Base-by-base conservation (phyloP, 2,113 vertebrate species). In the Rostratula benghalensis region DNA sequence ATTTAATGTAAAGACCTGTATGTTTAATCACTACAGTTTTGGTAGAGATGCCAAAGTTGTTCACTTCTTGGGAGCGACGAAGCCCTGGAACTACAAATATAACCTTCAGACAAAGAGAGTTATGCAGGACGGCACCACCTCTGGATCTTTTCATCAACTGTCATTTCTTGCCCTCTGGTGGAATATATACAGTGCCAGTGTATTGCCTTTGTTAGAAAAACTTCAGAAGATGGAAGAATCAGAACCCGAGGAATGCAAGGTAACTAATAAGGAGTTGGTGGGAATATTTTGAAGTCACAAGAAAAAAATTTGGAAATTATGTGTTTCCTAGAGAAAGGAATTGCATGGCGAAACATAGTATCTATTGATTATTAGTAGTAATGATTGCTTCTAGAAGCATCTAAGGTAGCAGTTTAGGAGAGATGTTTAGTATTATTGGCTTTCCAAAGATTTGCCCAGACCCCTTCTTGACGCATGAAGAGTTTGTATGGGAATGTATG, bases 41-140 rank as follows among this genome's bases (percentile, higher is more conserved):
- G 99, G 99, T 20, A 96, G 98, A 65, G 73, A 97, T 14, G 98
- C 98, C 15, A 99, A 98, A 96, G 98, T 99, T 14, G 97, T 99
- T 88, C 99, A 99, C 89, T 99, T 99, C 86, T n/a, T 98, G 41
- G 99, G 99, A 59, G 30, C 95, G 1, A 60, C 33, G 15, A 99
- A 99, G 67, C 99, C 99, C 0, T 99, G 99, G 99, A 97, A 96
- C 54, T 97, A 95, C 87, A 94, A 51, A 54, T 98, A 97, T 13
- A 87, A 97, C 51, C 92, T 95, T 18, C 97, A 98, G 80, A 96
- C 93, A 7, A 97, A 95, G 22, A 91, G 54, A 17, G 35, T 93
- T 50, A 65, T 79, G 45, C 94, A 96, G 41, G 94, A 96, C 67
- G 88, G 75, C 31, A 54, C 87, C 3, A 87, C 69, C 8, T 19